phyloP scores from a whole-genome alignment of 2,113 vertebrate species.

The Aythya baeri region DNA sequence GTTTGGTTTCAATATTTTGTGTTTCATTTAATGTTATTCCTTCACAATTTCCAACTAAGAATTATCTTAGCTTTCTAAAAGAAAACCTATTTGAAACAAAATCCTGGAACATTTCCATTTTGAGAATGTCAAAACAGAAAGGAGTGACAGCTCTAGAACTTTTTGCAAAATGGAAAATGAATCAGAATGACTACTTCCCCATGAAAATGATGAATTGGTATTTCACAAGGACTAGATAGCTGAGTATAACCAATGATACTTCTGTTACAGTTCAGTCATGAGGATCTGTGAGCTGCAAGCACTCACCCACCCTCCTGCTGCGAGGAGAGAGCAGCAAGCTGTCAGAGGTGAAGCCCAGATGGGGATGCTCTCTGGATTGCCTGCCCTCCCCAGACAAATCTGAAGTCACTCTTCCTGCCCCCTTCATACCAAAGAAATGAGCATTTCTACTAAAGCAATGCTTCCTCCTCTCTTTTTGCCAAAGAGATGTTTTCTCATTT shows the following conservation, averaged over 20 bases:
- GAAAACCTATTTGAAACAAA: neutral
- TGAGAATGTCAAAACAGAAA: neutral
- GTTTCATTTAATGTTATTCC: neutral
- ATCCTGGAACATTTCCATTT: neutral
- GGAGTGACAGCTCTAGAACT: neutral
- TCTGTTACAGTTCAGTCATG: neutral
- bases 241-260: neutral
- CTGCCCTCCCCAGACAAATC: neutral
- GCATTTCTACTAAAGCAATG: neutral
- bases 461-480: neutral
- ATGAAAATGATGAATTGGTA: neutral
- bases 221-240: neutral
- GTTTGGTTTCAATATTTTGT: neutral
- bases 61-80: neutral
- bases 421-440: neutral
- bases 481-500: neutral
- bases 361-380: neutral
- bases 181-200: neutral
- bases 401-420: neutral
- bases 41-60: neutral
- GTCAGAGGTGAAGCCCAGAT: neutral
- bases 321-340: neutral
- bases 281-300: neutral
- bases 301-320: neutral
- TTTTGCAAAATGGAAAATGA: neutral